These are phyloP conservation scores for Schizaphis graminum DNA, from an alignment of 2,888 invertebrate genomes.

Conservation along the genomic window DNA sequence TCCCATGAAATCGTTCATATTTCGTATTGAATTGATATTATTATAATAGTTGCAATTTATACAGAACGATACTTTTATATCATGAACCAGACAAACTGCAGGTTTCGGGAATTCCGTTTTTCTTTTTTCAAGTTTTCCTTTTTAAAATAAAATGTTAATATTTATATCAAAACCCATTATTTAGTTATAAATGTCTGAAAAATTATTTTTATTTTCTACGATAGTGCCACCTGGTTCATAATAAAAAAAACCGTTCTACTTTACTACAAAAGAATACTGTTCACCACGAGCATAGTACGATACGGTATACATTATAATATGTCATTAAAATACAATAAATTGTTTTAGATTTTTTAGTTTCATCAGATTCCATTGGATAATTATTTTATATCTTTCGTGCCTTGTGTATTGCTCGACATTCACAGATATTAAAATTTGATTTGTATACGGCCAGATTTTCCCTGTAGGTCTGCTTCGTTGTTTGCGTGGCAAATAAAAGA, in stretches of 20 bases:
- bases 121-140: neutral
- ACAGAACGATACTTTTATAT: neutral
- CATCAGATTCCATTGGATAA: neutral
- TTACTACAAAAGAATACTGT: neutral
- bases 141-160: neutral
- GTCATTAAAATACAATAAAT: neutral
- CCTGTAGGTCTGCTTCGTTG: neutral
- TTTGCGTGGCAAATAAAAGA: neutral
- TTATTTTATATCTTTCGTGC: neutral
- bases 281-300: neutral
- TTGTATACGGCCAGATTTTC: neutral
- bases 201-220: neutral
- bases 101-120: neutral
- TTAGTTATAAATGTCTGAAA: neutral
- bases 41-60: neutral
- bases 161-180: neutral
- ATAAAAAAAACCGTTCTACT: neutral
- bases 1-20: neutral
- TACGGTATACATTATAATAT: neutral
- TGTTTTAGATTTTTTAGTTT: neutral
- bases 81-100: neutral
- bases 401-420: neutral
- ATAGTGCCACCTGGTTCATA: neutral
- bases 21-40: neutral
- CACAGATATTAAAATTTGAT: neutral